Conservation (phyloP, 2,797 vertebrate genomes). For the Lepidocolaptes lacrymiger region DNA sequence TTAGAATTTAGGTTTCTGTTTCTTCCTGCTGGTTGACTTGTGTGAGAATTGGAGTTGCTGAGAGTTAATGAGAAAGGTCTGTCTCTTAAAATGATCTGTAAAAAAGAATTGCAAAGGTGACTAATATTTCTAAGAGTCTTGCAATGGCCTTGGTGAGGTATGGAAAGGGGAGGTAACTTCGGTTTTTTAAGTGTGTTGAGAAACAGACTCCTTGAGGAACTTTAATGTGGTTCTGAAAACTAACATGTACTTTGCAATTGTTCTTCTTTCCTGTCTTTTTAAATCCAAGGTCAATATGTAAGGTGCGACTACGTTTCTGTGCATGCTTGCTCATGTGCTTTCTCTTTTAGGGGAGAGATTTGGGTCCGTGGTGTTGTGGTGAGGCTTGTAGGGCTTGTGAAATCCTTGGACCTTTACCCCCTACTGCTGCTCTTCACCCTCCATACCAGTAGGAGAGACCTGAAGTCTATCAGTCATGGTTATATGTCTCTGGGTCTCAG, state of each 20-base stretch:
- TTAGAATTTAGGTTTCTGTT: background rate
- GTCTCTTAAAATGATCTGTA: background rate
- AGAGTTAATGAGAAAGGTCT: background rate
- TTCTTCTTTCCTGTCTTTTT: background rate
- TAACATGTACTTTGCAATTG: background rate
- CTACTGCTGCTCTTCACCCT: background rate
- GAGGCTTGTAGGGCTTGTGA: background rate
- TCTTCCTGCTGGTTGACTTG: background rate
- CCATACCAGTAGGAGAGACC: background rate
- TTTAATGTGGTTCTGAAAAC: background rate
- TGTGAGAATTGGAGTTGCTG: background rate
- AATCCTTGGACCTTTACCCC: background rate
- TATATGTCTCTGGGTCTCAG: background rate
- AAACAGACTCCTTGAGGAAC: background rate
- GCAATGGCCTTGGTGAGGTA: background rate
- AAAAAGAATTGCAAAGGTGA: background rate
- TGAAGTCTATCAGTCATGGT: background rate
- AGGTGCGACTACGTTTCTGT: background rate
- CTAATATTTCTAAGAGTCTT: background rate
- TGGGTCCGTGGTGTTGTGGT: background rate
- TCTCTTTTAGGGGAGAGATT: background rate
- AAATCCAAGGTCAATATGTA: background rate
- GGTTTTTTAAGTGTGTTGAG: background rate
- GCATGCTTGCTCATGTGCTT: accelerated
- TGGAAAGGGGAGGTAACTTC: background rate